Base-by-base conservation (phyloP, 2,888 invertebrate species). In the Cotesia congregata region DNA sequence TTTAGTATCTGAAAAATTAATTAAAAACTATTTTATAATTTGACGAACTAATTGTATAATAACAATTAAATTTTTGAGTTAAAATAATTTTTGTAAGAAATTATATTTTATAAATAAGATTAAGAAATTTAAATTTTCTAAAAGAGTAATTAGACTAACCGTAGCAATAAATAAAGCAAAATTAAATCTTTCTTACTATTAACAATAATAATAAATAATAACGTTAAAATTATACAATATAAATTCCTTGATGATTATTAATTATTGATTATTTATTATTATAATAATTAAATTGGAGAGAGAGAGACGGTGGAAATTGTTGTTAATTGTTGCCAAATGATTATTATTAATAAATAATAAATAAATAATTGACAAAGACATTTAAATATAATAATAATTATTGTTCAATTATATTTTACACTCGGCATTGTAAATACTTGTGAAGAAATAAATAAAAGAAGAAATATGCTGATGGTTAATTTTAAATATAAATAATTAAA, bases 291-390 rank as follows among this genome's bases (percentile, higher is more conserved):
- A 76, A 70, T 75, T 69, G 69, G 73, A 69, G 72, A 77, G 64
- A 73, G 64, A 77, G 70, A 75, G 80, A 74, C 77, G 79, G 85
- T 85, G 86, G 85, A 84, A 83, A 85, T 88, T 86, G 88, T 88
- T 89, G 87, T 89, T 88, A 85, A 89, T 88, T 87, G 88, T 89
- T 89, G 89, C 88, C 89, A 89, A 89, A 88, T 86, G 87, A 85
- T 80, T 85, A 78, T 77, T 65, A 78, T 75, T 75, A 75, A 68
- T 72, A 72, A 74, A 65, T 69, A 70, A 76, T 67, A 71, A 64
- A 74, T 74, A 75, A 72, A 41, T 74, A 70, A 61, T 72, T 62
- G 64, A 62, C 74, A 60, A 72, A 40, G 60, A 41, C 7, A 73
- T 41, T 39, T 69, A 41, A 74, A 68, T 30, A 62, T 40, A 50